Conservation (phyloP, 2,888 invertebrate genomes). For the Protula sp. region DNA sequence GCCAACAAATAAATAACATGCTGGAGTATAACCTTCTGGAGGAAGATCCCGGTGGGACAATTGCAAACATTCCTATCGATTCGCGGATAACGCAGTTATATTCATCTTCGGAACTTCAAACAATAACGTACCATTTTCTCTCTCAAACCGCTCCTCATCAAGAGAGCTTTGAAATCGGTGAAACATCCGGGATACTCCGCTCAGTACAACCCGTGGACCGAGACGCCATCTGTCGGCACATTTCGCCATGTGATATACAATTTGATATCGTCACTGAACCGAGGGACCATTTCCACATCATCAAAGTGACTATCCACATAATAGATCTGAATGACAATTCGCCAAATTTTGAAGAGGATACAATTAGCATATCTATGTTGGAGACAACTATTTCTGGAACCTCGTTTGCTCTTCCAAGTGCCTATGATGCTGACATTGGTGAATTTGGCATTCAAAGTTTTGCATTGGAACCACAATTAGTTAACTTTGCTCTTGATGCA, state of each 20-base stretch:
- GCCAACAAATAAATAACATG: too few species aligned
- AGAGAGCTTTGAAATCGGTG: not conserved
- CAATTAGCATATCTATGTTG: not conserved
- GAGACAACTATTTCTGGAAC: not conserved
- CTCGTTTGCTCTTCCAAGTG: not conserved
- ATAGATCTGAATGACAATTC: not conserved
- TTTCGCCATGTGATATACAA: not conserved
- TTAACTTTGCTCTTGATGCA: slow-evolving; percentile 1
- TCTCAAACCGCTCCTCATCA: slow-evolving; percentile 1
- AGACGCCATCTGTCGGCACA: not conserved
- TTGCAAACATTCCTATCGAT: too few species aligned
- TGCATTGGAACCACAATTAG: slow-evolving; percentile 1
- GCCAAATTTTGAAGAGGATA: not conserved
- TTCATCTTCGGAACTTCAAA: too few species aligned
- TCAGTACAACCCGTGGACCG: not conserved
- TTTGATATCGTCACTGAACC: not conserved
- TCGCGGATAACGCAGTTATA: too few species aligned
- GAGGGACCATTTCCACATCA: not conserved
- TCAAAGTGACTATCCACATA: not conserved
- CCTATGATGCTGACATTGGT: not conserved
- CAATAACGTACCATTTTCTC: too few species aligned
- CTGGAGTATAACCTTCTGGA: too few species aligned
- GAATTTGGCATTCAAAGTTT: slow-evolving; percentile 1
- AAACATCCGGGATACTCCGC: not conserved
- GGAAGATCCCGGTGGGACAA: too few species aligned